A percentile compares a stretch with the other conserved stretches of the same genome.
Evolutionary conservation across 2,888 invertebrate species (phyloP).

Genomic region (Pollenia griseotomentosa): DNA sequence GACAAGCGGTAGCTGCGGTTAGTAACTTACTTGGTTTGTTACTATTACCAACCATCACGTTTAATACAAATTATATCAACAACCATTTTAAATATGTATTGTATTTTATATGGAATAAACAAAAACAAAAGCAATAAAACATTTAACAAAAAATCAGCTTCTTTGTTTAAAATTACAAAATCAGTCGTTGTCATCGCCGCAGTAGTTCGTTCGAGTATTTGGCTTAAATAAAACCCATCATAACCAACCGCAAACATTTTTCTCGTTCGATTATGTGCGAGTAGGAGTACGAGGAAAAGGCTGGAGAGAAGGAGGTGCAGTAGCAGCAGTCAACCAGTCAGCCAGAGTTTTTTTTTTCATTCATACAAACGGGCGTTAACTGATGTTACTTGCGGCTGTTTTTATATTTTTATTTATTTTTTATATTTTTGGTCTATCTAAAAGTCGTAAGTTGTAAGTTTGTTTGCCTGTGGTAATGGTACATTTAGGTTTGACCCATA

Average conservation of each 20-base stretch:
- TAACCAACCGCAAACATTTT: conserved; percentile 63
- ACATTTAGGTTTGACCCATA: conserved; percentile 66
- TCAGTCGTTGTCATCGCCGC: conserved; percentile 57
- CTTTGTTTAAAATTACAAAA: conserved; percentile 68
- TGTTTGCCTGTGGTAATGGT: conserved; percentile 27
- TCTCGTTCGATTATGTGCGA: conserved; percentile 29
- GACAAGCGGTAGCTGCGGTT: conserved; percentile 52
- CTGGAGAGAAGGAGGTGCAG: conserved; percentile 18
- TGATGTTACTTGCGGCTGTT: conserved; percentile 70
- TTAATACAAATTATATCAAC: conserved; percentile 58
- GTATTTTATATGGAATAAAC: conserved; percentile 45
- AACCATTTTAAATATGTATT: conserved; percentile 39
- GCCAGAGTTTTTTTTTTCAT: conserved; percentile 30
- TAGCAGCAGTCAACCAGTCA: conserved; percentile 21
- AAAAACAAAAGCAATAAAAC: conserved; percentile 15
- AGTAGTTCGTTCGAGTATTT: conserved; percentile 38
- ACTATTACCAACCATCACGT: conserved; percentile 38
- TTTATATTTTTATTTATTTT: conserved; percentile 15
- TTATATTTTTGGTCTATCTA: conserved; percentile 17
- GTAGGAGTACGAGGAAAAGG: conserved; percentile 19
- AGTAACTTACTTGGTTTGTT: conserved; percentile 55
- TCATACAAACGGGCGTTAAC: conserved; percentile 67
- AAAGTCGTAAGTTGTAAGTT: conserved; percentile 15
- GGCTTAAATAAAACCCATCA: conserved; percentile 37
- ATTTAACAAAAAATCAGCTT: conserved; percentile 45